Evolutionary conservation across 2,888 invertebrate genomes (phyloP).

Genomic region (Sturmia bella): DNA sequence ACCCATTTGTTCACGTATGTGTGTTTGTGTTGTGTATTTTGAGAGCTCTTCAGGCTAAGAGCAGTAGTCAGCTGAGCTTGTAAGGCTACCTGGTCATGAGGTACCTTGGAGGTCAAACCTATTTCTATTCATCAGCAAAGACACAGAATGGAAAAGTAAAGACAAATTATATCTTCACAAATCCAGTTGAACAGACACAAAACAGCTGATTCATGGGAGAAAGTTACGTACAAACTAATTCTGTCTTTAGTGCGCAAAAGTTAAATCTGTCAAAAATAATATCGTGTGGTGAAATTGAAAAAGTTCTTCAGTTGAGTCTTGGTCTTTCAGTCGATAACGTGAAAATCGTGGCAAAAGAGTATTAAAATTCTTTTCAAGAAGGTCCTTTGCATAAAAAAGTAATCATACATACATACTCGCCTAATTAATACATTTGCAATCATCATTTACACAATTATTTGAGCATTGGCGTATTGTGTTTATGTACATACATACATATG

Average conservation of each 20-base stretch:
- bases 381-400: constrained; percentile 35
- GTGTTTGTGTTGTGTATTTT: too few species aligned
- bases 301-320: constrained; percentile 74
- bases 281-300: constrained; percentile 40
- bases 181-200: too few species aligned
- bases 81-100: too few species aligned
- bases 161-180: too few species aligned
- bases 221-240: too few species aligned
- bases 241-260: constrained; percentile 73
- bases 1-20: too few species aligned
- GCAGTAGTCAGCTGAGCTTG: too few species aligned
- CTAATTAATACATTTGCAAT: constrained; percentile 20
- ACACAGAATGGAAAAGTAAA: too few species aligned
- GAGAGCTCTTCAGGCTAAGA: too few species aligned
- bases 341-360: constrained; percentile 30
- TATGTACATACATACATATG: not conserved
- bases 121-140: too few species aligned
- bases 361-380: constrained; percentile 15
- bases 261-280: constrained; percentile 57
- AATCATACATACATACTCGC: not conserved
- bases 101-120: too few species aligned
- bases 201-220: too few species aligned
- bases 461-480: not conserved
- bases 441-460: constrained; percentile 9
- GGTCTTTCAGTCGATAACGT: constrained; percentile 76